Evolutionary conservation across 2,797 vertebrate genomes (phyloP), one percentile per base, ranked within the genome.

Genomic region (Trachops cirrhosus): DNA sequence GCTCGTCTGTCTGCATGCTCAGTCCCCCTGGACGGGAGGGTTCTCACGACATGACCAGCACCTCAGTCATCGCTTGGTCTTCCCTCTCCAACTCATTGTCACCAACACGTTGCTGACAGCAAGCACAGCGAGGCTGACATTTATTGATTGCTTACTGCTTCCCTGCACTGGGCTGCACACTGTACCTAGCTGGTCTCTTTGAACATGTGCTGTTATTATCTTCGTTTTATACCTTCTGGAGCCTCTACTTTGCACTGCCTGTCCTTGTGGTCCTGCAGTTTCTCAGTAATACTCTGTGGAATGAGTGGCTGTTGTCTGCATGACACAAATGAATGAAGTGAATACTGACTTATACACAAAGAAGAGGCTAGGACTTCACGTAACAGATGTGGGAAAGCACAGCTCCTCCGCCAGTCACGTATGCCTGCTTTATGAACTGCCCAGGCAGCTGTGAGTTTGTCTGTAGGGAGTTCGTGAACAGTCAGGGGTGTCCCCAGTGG

Each of bases 281-380:
- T 78, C 71, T 82, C 80, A 50, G 4, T 39, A 59, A 34, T 18
- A 15, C 39, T 71, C 57, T 89, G n/a, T 21, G 34, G 44, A 91
- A 26, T 85, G 84, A 93, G 73, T 39, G 62, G 82, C 54, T 32
- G 48, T 48, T 71, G 24, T 24, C 44, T 24, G 11, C 41, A 14
- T 78, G 68, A 48, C 88, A 74, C 73, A n/a, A 87, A 82, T 54
- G 22, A 71, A 46, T 74, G 68, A 97, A 91, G 88, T 74, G 37
- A 87, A 75, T 94, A 77, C 70, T 93, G 74, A 90, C 44, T 32
- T 32, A 34, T 2, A 62, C 12, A 82, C 54, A 82, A 71, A 54
- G 62, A 89, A 39, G 34, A 86, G 21, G 39, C 37, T 68, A 62
- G 52, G 71, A 70, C 74, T 62, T 88, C 3, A 2, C 19, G 24